These are phyloP conservation scores for Premnoplex brunnescens DNA, from an alignment of 2,797 vertebrate species.

Conservation along the genomic window DNA sequence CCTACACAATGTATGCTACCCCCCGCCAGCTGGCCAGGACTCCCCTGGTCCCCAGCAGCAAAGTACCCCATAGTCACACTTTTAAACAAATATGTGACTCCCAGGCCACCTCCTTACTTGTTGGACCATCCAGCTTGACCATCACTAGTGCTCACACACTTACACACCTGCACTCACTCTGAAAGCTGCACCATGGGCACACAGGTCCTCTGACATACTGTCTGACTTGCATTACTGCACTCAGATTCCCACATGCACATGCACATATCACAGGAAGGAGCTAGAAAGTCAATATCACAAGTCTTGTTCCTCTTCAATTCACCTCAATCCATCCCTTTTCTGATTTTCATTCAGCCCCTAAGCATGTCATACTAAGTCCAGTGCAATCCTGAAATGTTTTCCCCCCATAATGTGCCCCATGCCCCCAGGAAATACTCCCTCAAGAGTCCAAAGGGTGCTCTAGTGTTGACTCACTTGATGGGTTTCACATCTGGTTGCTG, in stretches of 20 bases:
- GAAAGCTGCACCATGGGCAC: background rate
- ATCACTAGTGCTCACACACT: background rate
- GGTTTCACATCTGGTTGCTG: background rate
- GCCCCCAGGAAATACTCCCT: background rate
- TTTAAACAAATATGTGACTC: background rate
- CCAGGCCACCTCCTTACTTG: background rate
- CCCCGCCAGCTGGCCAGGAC: background rate
- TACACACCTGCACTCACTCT: rapidly evolving
- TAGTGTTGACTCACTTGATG: background rate
- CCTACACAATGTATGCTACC: no score
- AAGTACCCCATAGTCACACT: background rate
- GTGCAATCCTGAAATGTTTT: no score
- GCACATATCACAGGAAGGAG: background rate
- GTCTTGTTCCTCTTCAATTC: background rate
- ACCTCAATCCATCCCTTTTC: background rate
- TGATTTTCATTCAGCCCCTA: background rate
- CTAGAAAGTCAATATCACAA: background rate
- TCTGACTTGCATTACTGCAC: background rate
- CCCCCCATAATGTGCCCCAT: background rate
- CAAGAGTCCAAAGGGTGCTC: background rate
- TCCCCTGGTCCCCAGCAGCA: background rate
- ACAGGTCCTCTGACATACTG: rapidly evolving
- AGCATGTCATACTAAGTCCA: background rate
- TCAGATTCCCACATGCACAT: background rate
- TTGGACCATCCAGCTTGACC: background rate